Base-by-base conservation (phyloP, 2,113 vertebrate genomes). In the Zingel zingel region DNA sequence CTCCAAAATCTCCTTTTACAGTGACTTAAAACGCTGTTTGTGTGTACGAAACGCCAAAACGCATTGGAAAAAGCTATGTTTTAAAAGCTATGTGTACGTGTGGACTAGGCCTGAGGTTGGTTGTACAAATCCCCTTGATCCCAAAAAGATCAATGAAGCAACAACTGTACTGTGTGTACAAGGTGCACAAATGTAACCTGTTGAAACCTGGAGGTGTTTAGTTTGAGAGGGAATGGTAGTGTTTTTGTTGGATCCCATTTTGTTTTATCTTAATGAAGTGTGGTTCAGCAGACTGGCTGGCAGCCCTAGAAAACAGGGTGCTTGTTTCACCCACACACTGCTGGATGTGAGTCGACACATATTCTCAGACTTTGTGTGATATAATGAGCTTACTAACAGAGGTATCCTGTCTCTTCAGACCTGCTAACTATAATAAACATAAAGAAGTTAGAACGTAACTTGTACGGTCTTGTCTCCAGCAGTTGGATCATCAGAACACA, bases 241-340 rank as follows among this genome's bases (percentile, higher is more conserved):
- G 72, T 68, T 86, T 59, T 27, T 25, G n/a, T 51, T 79, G 69
- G 74, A 70, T 70, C 30, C n/a, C 43, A 0, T 48, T 80, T 53
- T 45, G 36, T 80, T 63, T 72, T 50, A n/a, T 75, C 39, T 63
- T 76, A 80, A 82, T 82, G 59, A 86, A 82, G 67, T 63, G 58
- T 4, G n/a, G 16, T 13, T 67, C 47, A 47, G 61, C 77, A 75
- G 73, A 51, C 77, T 78, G 83, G 83, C 74, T 69, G 74, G 59
- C 58, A 54, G 85, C 84, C 81, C 66, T 1, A 45, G 13, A 45
- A 65, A 70, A 43, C 6, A 23, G 6, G 48, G 21, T 23, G 25
- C 6, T 15, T 4, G 63, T 64, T 21, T 65, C 73, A 18, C 18
- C 8, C 36, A 36, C 57, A 69, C 53, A 25, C 59, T n/a, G 36